Conservation (phyloP, 2,797 vertebrate genomes). For the Tachyglossus aculeatus region DNA sequence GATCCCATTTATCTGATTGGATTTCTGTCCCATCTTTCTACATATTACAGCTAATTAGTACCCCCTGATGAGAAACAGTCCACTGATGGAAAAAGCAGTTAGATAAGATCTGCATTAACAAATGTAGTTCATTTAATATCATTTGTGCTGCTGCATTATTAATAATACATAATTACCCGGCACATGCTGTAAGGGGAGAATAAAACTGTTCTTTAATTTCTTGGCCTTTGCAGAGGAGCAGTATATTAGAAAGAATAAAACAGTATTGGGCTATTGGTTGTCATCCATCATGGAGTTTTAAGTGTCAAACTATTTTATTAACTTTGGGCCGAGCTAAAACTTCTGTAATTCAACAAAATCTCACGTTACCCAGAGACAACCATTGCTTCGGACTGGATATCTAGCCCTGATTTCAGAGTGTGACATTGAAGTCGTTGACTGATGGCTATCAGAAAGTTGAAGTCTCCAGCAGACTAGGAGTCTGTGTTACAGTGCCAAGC, state of each 20-base stretch:
- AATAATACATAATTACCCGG: constrained; percentile 83
- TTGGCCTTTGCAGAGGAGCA: constrained; percentile 70
- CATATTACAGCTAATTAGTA: constrained; percentile 82
- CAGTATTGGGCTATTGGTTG: constrained; percentile 38
- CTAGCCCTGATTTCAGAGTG: constrained; percentile 39
- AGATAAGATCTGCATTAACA: constrained; percentile 85
- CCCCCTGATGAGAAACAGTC: constrained; percentile 81
- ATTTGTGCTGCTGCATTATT: constrained; percentile 84
- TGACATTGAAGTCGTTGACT: constrained; percentile 8
- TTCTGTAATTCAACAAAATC: constrained; percentile 56
- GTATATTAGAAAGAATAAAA: constrained; percentile 60
- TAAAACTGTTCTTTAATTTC: constrained; percentile 77
- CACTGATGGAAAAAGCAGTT: constrained; percentile 80
- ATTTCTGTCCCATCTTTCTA: constrained; percentile 80
- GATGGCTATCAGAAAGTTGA: not conserved
- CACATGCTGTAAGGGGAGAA: constrained; percentile 71
- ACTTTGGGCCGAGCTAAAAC: constrained; percentile 30
- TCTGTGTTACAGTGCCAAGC: too few relatives aligned
- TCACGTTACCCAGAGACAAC: constrained; percentile 30
- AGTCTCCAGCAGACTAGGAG: constrained; percentile 1
- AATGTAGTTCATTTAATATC: constrained; percentile 86
- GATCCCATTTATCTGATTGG: constrained; percentile 78
- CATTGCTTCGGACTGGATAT: not conserved
- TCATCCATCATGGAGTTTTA: constrained; percentile 55
- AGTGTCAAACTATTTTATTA: constrained; percentile 60